A percentile compares a stretch with the other conserved stretches of the same genome.
Evolutionary conservation across 2,113 vertebrate genomes (phyloP).

Genomic region (Eonycteris spelaea): DNA sequence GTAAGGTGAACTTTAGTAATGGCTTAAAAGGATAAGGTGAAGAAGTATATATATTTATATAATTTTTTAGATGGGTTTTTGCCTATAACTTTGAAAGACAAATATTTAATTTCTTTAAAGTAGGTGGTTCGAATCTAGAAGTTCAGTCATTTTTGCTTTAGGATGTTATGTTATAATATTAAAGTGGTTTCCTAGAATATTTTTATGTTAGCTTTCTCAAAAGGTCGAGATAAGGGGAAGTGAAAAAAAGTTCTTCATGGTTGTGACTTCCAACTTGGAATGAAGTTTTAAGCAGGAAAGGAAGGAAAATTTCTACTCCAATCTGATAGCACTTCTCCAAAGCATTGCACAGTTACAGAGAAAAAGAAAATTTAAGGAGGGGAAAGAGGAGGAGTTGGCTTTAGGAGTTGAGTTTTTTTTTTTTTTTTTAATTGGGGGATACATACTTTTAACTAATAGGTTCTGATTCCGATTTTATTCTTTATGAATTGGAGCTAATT

Average conservation of each 20-base stretch:
- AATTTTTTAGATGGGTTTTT: neutral
- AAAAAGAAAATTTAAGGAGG: neutral
- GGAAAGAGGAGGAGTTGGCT: neutral
- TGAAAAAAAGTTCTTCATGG: neutral
- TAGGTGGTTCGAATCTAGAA: neutral
- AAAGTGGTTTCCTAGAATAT: neutral
- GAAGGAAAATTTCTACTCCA: neutral
- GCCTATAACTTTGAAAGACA: neutral
- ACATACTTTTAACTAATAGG: neutral
- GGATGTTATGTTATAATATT: neutral
- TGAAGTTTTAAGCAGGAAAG: conserved; percentile 12
- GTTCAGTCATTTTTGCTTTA: neutral
- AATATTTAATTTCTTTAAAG: neutral
- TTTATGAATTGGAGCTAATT: neutral
- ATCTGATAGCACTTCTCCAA: neutral
- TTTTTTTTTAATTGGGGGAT: neutral
- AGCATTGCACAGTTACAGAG: no score
- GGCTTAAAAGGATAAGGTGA: neutral
- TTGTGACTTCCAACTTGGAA: neutral
- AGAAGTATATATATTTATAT: neutral
- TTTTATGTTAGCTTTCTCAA: conserved; percentile 19
- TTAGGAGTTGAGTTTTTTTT: neutral
- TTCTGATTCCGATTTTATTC: neutral
- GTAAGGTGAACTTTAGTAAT: neutral
- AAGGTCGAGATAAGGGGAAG: neutral